Conservation (phyloP, 2,113 vertebrate species). For the Austrofundulus limnaeus region DNA sequence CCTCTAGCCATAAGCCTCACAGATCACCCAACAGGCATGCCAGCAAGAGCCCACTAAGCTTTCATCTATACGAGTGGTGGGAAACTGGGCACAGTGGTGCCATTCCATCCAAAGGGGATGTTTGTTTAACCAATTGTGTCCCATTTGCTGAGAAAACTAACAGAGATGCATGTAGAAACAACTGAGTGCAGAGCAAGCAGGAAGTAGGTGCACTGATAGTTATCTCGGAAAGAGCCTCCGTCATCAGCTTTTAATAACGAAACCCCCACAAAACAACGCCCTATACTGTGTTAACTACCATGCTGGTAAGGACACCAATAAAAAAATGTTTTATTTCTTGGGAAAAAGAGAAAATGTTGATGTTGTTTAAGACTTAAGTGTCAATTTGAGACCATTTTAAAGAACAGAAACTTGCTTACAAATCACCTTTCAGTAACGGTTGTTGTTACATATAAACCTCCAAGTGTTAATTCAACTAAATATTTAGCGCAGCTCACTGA, state of each 20-base stretch:
- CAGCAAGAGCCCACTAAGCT: constrained; percentile 4
- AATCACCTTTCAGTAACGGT: no score
- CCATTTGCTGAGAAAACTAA: constrained; percentile 47
- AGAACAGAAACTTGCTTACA: constrained; percentile 59
- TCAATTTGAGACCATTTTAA: constrained; percentile 12
- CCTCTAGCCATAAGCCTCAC: constrained; percentile 12
- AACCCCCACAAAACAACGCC: constrained; percentile 17
- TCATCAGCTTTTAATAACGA: constrained; percentile 47
- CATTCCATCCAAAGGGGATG: constrained; percentile 62
- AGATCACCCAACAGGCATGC: constrained; percentile 12
- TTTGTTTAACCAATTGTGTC: constrained; percentile 65
- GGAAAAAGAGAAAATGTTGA: background rate
- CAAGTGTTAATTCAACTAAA: no score
- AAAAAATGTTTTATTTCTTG: constrained; percentile 4
- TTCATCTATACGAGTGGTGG: constrained; percentile 30
- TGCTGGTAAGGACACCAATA: constrained; percentile 18
- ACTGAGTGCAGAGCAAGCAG: constrained; percentile 36
- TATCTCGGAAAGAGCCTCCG: constrained; percentile 53
- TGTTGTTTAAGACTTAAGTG: background rate
- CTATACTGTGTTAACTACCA: constrained; percentile 18
- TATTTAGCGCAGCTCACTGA: no score
- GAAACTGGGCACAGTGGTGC: constrained; percentile 28
- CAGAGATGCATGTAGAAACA: constrained; percentile 47
- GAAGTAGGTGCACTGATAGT: constrained; percentile 47
- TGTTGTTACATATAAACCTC: no score